Percentiles rank a stretch among this genome's conserved stretches.
Conservation (phyloP, 2,113 vertebrate species). For the Psittacara wagleri region DNA sequence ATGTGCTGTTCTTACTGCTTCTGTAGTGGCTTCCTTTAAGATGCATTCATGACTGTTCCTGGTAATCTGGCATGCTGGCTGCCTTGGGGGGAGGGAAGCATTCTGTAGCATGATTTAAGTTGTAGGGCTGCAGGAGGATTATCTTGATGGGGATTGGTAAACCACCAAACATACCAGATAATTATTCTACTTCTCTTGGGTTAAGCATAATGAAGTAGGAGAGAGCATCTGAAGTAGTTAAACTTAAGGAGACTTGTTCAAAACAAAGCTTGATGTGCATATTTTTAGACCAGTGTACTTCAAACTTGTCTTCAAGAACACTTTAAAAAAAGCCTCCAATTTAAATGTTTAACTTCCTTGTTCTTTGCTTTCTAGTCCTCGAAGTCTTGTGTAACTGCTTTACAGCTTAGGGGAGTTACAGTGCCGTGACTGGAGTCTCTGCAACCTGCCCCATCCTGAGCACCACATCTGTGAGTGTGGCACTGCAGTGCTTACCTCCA, state of each 20-base stretch:
- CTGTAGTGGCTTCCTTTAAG: not conserved
- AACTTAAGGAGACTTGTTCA: not conserved
- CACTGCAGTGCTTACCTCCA: accelerated
- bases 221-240: not conserved
- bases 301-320: not conserved
- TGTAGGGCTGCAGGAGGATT: not conserved
- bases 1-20: not conserved
- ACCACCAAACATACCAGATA: not conserved
- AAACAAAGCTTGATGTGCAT: accelerated
- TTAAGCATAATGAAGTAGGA: not conserved
- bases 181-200: not conserved
- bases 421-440: not conserved
- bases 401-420: not conserved
- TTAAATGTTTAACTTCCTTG: not conserved
- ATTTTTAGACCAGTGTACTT: not conserved
- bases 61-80: not conserved
- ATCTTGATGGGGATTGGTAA: not conserved
- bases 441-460: not conserved
- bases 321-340: not conserved
- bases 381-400: not conserved
- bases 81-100: not conserved
- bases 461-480: not conserved
- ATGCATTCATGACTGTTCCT: not conserved
- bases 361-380: not conserved
- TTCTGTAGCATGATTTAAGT: not conserved